phyloP scores from a whole-genome alignment of 2,888 invertebrate genomes.

The Tipula vernalis region DNA sequence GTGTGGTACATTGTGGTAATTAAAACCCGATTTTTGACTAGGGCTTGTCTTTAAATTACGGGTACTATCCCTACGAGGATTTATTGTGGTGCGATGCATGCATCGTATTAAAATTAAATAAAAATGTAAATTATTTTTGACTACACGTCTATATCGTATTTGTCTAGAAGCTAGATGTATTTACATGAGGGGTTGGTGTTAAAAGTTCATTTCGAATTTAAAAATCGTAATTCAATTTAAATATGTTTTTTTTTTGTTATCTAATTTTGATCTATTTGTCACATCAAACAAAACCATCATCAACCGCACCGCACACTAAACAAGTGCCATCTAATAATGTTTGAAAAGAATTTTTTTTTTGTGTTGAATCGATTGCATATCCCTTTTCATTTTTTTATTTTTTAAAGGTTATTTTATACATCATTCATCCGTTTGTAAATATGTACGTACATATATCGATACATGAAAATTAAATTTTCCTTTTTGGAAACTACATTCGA shows the following conservation, averaged over 20 bases:
- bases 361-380: not conserved
- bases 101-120: not conserved
- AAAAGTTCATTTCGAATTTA: not conserved
- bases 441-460: not conserved
- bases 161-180: too few species aligned
- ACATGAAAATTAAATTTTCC: not conserved
- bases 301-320: not conserved
- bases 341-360: not conserved
- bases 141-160: too few species aligned
- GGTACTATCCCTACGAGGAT: not conserved
- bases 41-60: too few species aligned
- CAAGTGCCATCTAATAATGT: not conserved
- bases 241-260: not conserved
- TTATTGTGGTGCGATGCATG: not conserved
- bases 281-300: not conserved
- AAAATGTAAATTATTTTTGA: too few species aligned
- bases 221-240: not conserved
- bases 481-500: not conserved
- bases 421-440: too few species aligned
- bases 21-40: not conserved
- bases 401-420: not conserved
- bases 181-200: not conserved
- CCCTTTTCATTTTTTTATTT: not conserved
- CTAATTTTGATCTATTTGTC: slow-evolving; percentile 4
- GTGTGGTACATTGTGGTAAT: not conserved